These are phyloP conservation scores for Doryteuthis pealeii DNA, from an alignment of 1,140 invertebrate genomes.

Conservation along the genomic window DNA sequence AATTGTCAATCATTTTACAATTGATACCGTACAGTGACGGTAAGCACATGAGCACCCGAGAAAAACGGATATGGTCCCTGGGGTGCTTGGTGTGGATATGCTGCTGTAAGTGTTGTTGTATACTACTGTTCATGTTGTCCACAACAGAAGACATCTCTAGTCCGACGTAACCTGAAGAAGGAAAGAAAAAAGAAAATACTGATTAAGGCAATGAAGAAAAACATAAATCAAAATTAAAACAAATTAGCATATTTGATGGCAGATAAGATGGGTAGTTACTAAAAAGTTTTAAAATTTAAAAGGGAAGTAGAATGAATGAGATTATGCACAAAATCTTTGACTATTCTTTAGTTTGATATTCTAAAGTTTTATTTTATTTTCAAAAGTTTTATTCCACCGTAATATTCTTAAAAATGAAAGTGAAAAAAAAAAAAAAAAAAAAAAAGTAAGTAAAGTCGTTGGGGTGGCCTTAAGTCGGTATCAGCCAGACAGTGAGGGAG, in stretches of 20 bases:
- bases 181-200: slow-evolving; percentile 21
- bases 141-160: slow-evolving; percentile 43
- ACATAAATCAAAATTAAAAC: background rate
- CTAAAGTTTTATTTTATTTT: too few relatives aligned
- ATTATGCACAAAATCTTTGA: too few relatives aligned
- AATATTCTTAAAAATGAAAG: too few relatives aligned
- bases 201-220: too few relatives aligned
- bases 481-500: too few relatives aligned
- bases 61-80: slow-evolving; percentile 55
- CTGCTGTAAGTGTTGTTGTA: slow-evolving; percentile 52
- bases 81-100: slow-evolving; percentile 47
- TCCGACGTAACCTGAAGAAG: slow-evolving; percentile 45
- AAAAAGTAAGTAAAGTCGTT: too few relatives aligned
- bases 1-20: slow-evolving; percentile 52
- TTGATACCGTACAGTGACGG: slow-evolving; percentile 56
- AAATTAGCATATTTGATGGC: background rate
- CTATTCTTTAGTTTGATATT: too few relatives aligned
- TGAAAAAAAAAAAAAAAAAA: too few relatives aligned
- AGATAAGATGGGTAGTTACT: background rate
- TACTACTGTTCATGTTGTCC: slow-evolving; percentile 47
- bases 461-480: too few relatives aligned
- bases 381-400: too few relatives aligned
- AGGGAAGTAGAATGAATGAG: too few relatives aligned
- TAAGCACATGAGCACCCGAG: slow-evolving; percentile 51
- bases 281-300: too few relatives aligned